Conservation (phyloP, 2,113 vertebrate genomes). For the Excalfactoria chinensis region DNA sequence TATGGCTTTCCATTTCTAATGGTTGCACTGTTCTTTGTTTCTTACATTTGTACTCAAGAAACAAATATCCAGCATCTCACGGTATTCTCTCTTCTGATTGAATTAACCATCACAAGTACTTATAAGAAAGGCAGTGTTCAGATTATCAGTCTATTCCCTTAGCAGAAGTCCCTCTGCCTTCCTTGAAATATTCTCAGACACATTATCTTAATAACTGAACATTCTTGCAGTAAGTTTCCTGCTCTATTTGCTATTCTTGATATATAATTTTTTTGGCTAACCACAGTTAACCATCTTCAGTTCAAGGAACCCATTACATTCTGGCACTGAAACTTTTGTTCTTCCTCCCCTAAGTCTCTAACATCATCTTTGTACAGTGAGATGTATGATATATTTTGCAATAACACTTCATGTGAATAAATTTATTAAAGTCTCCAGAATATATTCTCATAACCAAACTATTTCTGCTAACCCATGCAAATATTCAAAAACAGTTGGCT, state of each 20-base stretch:
- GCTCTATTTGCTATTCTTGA: not conserved
- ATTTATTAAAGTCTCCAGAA: conserved; percentile 50
- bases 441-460: conserved; percentile 55
- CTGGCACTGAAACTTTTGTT: conserved; percentile 48
- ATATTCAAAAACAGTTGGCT: conserved; percentile 49
- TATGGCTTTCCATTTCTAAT: not conserved
- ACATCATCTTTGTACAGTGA: not conserved
- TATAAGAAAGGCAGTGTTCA: not conserved
- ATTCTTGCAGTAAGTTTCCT: conserved; percentile 9
- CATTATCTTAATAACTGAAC: not conserved
- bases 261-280: conserved; percentile 40
- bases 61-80: not conserved
- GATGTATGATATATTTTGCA: conserved; percentile 42
- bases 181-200: not conserved
- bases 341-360: conserved; percentile 12
- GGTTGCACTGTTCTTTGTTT: not conserved
- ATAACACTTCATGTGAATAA: conserved; percentile 17
- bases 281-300: not conserved
- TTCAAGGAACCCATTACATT: conserved; percentile 59
- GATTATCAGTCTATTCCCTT: not conserved
- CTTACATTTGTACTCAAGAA: not conserved
- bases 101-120: not conserved
- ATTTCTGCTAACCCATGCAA: conserved; percentile 68
- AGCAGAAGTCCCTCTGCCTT: not conserved
- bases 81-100: not conserved